Conservation (phyloP, 1,140 invertebrate species). For the Harlomillsia oculata region DNA sequence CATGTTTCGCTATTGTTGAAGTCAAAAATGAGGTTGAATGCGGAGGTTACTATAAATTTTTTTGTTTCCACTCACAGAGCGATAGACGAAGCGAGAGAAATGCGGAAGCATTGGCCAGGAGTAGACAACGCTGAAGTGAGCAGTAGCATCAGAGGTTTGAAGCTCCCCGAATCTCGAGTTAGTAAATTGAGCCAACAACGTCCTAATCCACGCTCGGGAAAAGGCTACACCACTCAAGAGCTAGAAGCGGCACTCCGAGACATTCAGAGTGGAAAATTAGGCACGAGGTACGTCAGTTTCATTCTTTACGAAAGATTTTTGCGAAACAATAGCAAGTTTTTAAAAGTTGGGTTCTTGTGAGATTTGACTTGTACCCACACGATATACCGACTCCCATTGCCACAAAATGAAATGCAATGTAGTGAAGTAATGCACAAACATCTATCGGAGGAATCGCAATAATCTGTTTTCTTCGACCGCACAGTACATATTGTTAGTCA, state of each 20-base stretch:
- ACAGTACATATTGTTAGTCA: too few relatives aligned
- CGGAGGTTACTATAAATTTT: too few relatives aligned
- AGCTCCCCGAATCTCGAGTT: neutral
- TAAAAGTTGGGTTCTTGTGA: too few relatives aligned
- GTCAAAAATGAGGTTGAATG: neutral
- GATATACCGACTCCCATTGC: too few relatives aligned
- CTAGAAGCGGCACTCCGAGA: conserved; percentile 78
- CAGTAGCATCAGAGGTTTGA: conserved; percentile 13
- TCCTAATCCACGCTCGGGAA: conserved; percentile 19
- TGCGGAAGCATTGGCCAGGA: neutral
- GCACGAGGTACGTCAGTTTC: conserved; percentile 64
- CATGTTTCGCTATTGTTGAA: neutral
- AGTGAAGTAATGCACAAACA: too few relatives aligned
- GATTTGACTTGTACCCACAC: too few relatives aligned
- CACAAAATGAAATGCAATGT: too few relatives aligned
- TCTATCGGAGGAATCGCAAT: too few relatives aligned
- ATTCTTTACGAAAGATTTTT: neutral
- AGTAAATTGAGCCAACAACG: conserved; percentile 5
- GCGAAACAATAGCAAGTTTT: neutral
- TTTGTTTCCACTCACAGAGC: neutral
- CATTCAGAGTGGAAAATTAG: conserved; percentile 82
- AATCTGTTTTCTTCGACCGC: too few relatives aligned
- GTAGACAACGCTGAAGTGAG: conserved; percentile 14
- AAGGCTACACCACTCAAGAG: conserved; percentile 77
- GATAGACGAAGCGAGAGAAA: neutral